Evolutionary conservation across 2,113 vertebrate genomes (phyloP).

Genomic region (Elachura formosa): DNA sequence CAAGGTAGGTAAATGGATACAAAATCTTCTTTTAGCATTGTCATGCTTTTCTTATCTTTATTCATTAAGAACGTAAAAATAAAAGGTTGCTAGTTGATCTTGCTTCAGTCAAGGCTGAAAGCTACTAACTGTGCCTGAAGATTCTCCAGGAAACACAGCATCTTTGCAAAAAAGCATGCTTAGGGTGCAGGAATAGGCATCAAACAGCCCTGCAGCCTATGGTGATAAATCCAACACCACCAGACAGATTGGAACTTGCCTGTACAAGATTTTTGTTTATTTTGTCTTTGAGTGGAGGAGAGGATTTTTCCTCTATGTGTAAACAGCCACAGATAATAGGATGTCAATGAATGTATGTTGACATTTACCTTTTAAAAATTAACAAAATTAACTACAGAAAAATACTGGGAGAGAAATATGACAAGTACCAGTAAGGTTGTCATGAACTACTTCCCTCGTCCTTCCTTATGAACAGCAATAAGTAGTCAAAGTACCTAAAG

Average conservation of each 20-base stretch:
- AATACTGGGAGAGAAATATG: neutral
- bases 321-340: slow-evolving; percentile 9
- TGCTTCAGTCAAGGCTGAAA: neutral
- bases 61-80: neutral
- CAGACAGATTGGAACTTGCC: neutral
- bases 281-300: neutral
- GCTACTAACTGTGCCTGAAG: neutral
- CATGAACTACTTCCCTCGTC: neutral
- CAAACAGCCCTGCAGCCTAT: neutral
- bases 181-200: neutral
- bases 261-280: neutral
- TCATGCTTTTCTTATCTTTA: neutral
- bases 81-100: neutral
- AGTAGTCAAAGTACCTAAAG: neutral
- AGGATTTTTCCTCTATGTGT: neutral
- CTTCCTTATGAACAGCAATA: neutral
- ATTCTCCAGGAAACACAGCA: neutral
- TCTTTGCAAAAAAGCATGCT: neutral
- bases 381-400: neutral
- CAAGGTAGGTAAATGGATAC: neutral
- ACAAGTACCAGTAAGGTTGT: neutral
- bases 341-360: neutral
- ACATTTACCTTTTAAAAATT: neutral
- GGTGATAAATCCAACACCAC: neutral
- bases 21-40: neutral